phyloP scores from a whole-genome alignment of 2,888 invertebrate genomes.

The Sialis lutaria region DNA sequence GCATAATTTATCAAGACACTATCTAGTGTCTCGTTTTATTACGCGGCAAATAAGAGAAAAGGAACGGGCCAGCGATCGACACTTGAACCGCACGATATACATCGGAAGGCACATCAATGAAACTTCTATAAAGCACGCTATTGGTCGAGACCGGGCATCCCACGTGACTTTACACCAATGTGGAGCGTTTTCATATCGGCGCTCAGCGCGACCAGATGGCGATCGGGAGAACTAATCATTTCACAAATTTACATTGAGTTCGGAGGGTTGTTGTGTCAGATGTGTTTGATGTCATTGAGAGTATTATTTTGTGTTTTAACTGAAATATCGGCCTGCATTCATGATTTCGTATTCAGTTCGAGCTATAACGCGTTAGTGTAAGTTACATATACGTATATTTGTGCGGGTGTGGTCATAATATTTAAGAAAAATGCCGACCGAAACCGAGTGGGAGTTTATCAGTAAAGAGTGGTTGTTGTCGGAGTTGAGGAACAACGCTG shows the following conservation, averaged over 20 bases:
- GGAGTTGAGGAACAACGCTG: conserved; percentile 48
- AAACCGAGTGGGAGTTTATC: conserved; percentile 44
- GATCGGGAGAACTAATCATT: not conserved
- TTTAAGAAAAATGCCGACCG: conserved; percentile 21
- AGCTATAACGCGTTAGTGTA: not conserved
- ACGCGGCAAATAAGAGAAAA: not conserved
- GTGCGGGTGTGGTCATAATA: not conserved
- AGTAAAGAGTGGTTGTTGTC: conserved; percentile 61
- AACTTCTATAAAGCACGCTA: not conserved
- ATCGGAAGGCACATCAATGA: conserved; percentile 1
- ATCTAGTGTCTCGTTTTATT: not conserved
- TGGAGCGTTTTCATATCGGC: conserved; percentile 15
- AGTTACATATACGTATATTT: not conserved
- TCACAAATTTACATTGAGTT: conserved; percentile 1
- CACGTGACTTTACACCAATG: conserved; percentile 28
- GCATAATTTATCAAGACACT: not conserved
- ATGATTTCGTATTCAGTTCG: not conserved
- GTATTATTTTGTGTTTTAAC: not conserved
- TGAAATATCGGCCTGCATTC: not conserved
- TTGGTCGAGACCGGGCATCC: conserved; percentile 4
- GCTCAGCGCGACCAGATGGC: conserved; percentile 13
- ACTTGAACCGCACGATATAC: not conserved
- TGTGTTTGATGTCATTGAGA: not conserved
- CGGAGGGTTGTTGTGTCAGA: conserved; percentile 1
- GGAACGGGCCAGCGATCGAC: not conserved